Evolutionary conservation across 2,113 vertebrate genomes (phyloP).

Genomic region (Vulpes ferrilata): DNA sequence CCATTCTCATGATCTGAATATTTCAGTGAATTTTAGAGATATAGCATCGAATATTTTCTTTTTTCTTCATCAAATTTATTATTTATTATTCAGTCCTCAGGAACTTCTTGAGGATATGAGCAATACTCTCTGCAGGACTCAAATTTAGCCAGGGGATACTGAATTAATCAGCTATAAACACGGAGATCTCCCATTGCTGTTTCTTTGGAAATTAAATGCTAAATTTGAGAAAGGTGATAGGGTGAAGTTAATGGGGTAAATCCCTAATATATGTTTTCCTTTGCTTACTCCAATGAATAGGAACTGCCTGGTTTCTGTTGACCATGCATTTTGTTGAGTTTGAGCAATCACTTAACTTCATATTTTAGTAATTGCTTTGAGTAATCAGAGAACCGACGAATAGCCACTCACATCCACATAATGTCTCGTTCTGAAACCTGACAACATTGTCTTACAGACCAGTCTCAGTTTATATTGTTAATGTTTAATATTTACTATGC

Average conservation of each 20-base stretch:
- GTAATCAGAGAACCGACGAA: neutral
- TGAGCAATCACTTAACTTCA: neutral
- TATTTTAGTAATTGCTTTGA: neutral
- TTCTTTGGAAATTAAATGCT: neutral
- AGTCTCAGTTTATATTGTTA: neutral
- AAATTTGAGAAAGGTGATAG: neutral
- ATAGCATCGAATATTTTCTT: neutral
- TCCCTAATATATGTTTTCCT: neutral
- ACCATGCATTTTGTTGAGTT: neutral
- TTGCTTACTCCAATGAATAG: neutral
- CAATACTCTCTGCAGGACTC: neutral
- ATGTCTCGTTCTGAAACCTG: neutral
- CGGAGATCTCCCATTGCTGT: neutral
- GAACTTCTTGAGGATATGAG: neutral
- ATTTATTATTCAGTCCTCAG: neutral
- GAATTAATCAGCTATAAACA: neutral
- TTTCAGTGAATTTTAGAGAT: neutral
- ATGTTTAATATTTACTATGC: constrained; percentile 40
- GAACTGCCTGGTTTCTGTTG: neutral
- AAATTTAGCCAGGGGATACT: neutral
- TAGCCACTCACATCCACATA: neutral
- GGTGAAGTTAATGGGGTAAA: neutral
- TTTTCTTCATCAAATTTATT: neutral
- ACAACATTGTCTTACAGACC: neutral
- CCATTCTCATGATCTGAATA: neutral